Conservation (phyloP, 1,140 invertebrate genomes). For the Proctacanthus coquilletti region DNA sequence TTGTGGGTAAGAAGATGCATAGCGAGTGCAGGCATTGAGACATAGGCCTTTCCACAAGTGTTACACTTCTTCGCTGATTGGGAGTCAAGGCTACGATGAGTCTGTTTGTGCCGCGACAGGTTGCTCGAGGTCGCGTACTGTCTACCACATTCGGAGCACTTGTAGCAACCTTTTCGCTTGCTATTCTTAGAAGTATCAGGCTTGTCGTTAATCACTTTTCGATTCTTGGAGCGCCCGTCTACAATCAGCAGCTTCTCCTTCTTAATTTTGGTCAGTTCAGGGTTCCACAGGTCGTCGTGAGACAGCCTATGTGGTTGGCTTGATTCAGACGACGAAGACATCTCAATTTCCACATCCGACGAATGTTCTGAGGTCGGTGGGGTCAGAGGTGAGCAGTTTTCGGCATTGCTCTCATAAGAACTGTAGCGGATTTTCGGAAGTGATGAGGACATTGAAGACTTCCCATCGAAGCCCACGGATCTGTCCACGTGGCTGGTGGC, state of each 20-base stretch:
- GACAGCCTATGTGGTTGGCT: slow-evolving; percentile 18
- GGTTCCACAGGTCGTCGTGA: slow-evolving; percentile 17
- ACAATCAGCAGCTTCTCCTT: neutral
- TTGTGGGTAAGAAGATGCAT: slow-evolving; percentile 94
- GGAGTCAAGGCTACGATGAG: slow-evolving; percentile 85
- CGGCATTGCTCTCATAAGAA: slow-evolving; percentile 19
- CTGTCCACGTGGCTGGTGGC: slow-evolving; percentile 7
- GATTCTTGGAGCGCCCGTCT: neutral
- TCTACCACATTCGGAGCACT: slow-evolving; percentile 92
- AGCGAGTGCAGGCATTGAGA: slow-evolving; percentile 91
- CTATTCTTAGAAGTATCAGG: slow-evolving; percentile 48
- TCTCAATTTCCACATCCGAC: slow-evolving; percentile 44
- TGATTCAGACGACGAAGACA: slow-evolving; percentile 29
- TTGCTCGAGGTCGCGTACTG: slow-evolving; percentile 94
- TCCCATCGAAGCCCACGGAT: slow-evolving; percentile 4
- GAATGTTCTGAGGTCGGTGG: slow-evolving; percentile 56
- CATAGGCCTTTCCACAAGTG: slow-evolving; percentile 90
- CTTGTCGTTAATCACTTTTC: slow-evolving; percentile 32
- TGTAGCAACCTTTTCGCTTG: slow-evolving; percentile 45
- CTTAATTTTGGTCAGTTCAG: slow-evolving; percentile 19
- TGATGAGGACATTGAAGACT: slow-evolving; percentile 1
- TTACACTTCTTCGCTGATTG: slow-evolving; percentile 85
- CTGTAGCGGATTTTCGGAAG: slow-evolving; percentile 19
- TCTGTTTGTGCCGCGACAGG: slow-evolving; percentile 92
- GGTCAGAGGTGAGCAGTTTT: slow-evolving; percentile 37